Conservation (phyloP, 2,888 invertebrate genomes). For the Pristionchus mayeri region DNA sequence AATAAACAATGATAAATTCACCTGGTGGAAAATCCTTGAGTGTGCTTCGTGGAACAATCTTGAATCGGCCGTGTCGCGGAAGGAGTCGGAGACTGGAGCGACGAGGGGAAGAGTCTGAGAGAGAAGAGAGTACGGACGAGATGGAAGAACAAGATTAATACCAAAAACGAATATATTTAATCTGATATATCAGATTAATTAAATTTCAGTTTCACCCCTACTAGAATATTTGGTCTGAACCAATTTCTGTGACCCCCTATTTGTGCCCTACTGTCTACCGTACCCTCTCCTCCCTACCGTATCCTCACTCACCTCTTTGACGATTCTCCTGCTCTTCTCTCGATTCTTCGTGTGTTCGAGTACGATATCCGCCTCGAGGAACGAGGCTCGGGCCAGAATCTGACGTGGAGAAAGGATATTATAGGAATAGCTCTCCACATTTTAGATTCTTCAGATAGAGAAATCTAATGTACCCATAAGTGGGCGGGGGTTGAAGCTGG, state of each 20-base stretch:
- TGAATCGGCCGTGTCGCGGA: not conserved
- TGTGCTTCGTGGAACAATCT: slow-evolving; percentile 10
- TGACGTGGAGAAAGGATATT: not conserved
- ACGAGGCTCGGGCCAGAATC: not conserved
- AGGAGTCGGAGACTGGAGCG: not conserved
- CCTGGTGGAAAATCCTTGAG: not conserved
- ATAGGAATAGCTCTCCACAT: too few relatives aligned
- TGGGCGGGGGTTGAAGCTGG: too few relatives aligned
- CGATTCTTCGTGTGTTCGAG: not conserved
- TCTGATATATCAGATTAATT: too few relatives aligned
- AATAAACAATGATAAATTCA: not conserved
- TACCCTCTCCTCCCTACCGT: not conserved
- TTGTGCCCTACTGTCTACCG: not conserved
- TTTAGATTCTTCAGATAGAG: too few relatives aligned
- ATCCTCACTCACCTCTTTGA: not conserved
- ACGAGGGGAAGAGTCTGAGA: not conserved
- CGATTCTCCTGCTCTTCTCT: slow-evolving; percentile 34
- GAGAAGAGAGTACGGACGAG: not conserved
- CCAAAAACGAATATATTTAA: not conserved
- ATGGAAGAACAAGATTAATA: not conserved
- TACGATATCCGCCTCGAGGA: slow-evolving; percentile 26
- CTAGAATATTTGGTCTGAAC: not conserved
- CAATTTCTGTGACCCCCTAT: too few relatives aligned
- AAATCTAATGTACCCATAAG: too few relatives aligned
- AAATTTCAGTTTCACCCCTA: too few relatives aligned